Evolutionary conservation across 2,113 vertebrate species (phyloP).

Genomic region (Meleagris gallopavo): DNA sequence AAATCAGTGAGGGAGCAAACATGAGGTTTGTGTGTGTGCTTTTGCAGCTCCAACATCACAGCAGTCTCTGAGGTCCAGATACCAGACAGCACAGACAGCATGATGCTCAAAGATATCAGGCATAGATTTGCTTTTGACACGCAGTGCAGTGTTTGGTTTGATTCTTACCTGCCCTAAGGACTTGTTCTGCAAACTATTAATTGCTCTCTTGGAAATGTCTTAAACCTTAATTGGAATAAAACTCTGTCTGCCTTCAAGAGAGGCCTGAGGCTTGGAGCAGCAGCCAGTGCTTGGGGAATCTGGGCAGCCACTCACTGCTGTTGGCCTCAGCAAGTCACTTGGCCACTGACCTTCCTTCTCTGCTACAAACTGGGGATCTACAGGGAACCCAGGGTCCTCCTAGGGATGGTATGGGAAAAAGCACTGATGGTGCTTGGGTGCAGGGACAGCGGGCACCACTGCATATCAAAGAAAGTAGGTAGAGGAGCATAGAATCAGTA

Average conservation of each 20-base stretch:
- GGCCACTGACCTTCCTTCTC: background rate
- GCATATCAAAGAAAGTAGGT: background rate
- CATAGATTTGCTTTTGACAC: background rate
- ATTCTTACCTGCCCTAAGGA: background rate
- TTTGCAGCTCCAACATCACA: background rate
- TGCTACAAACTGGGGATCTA: background rate
- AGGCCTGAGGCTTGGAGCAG: background rate
- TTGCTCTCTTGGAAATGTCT: background rate
- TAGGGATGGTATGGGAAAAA: background rate
- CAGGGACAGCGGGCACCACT: rapidly evolving
- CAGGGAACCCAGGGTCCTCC: background rate
- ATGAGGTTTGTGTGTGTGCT: background rate
- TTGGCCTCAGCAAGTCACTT: background rate
- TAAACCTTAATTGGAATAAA: background rate
- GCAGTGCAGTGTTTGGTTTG: background rate
- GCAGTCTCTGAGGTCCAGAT: background rate
- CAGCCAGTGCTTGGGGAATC: background rate
- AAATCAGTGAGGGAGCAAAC: background rate
- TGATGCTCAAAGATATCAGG: background rate
- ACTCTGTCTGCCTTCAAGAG: background rate
- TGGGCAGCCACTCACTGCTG: rapidly evolving
- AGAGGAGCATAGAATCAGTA: background rate
- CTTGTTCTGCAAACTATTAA: background rate
- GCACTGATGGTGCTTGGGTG: background rate
- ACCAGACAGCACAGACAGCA: background rate